phyloP scores from a whole-genome alignment of 2,113 vertebrate species.

The Arothron firmamentum region DNA sequence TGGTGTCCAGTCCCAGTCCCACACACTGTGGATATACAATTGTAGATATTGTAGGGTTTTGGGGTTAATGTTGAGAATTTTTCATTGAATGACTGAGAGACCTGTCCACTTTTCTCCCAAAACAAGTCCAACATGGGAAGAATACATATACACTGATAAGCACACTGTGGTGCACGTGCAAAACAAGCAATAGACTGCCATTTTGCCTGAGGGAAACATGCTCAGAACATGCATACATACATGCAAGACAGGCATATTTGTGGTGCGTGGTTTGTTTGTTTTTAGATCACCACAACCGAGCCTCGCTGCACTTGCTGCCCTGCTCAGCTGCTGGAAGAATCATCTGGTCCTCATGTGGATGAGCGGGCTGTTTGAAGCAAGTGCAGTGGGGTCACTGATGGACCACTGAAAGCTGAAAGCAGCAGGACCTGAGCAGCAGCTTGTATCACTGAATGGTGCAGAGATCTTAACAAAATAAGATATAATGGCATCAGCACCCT shows the following conservation, averaged over 20 bases:
- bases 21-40: not conserved
- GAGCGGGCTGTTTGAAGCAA: constrained; percentile 52
- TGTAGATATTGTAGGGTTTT: not conserved
- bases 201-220: constrained; percentile 18
- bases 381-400: constrained; percentile 13
- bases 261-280: not conserved
- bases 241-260: not conserved
- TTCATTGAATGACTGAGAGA: constrained; percentile 6
- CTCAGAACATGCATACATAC: constrained; percentile 1
- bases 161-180: constrained; percentile 5
- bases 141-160: constrained; percentile 6
- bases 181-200: constrained; percentile 23
- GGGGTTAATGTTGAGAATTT: not conserved
- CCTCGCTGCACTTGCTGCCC: constrained; percentile 36
- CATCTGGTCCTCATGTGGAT: constrained; percentile 67
- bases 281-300: constrained; percentile 11
- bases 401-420: constrained; percentile 49
- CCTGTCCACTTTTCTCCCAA: not conserved
- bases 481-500: no score
- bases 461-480: no score
- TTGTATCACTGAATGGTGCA: constrained; percentile 8
- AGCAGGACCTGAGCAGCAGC: constrained; percentile 20
- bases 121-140: not conserved
- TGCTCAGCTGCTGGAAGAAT: constrained; percentile 12
- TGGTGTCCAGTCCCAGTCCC: no score